Percentiles rank a stretch among this genome's conserved stretches.
These are phyloP conservation scores for Cremastinae sp. DNA, from an alignment of 2,888 invertebrate species.

Conservation along the genomic window DNA sequence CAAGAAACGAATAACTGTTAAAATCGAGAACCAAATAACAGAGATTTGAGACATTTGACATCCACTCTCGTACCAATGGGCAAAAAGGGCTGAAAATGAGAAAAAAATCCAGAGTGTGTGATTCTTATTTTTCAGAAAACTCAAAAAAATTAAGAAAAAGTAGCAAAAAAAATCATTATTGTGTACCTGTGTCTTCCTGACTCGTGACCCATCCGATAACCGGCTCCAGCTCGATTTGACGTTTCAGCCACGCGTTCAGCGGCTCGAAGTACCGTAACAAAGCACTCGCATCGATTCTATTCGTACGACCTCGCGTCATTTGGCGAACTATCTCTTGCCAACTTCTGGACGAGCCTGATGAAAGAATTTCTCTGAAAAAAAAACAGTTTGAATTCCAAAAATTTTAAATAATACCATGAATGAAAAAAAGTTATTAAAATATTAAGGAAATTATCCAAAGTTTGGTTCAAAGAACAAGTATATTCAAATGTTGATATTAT, in stretches of 20 bases:
- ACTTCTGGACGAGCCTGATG: conserved; percentile 85
- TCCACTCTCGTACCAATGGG: conserved; percentile 74
- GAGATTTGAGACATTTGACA: conserved; percentile 43
- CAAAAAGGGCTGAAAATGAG: conserved; percentile 78
- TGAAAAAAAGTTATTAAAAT: too few relatives aligned
- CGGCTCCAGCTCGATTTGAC: conserved; percentile 87
- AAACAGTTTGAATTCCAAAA: too few relatives aligned
- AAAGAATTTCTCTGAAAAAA: conserved; percentile 84
- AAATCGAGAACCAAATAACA: conserved; percentile 19
- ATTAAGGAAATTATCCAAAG: too few relatives aligned
- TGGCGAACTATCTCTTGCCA: conserved; percentile 88
- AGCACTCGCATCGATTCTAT: conserved; percentile 88
- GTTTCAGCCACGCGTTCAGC: conserved; percentile 88
- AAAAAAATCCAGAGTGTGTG: too few relatives aligned
- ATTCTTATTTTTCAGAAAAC: too few relatives aligned
- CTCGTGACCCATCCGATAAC: conserved; percentile 89
- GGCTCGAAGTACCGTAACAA: conserved; percentile 92
- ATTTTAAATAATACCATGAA: too few relatives aligned
- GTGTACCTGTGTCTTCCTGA: conserved; percentile 83
- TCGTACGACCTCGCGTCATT: conserved; percentile 86
- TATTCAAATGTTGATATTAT: too few relatives aligned
- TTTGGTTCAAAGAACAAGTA: too few relatives aligned
- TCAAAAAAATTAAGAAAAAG: too few relatives aligned
- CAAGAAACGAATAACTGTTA: neutral
- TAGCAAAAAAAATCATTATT: neutral